Base-by-base conservation (phyloP, 2,113 vertebrate species). In the Mobula birostris region DNA sequence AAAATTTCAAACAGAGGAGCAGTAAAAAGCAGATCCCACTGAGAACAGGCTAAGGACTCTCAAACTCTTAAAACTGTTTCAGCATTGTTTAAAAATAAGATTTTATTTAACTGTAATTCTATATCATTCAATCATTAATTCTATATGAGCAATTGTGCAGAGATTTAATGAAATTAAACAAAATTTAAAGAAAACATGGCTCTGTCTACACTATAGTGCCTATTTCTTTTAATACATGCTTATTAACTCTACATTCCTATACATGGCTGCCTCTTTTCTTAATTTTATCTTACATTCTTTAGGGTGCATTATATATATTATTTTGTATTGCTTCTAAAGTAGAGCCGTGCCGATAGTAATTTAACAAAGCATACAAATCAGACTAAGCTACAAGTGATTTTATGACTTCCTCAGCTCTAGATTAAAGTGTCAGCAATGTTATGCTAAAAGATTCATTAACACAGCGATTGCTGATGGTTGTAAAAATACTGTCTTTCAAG, bases 351-450 rank as follows among this genome's bases (percentile, higher is more conserved):
- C 40, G 48, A 93, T 7, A 9, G 58, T 93, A 72, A 93, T 40
- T 74, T 48, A 70, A 93, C 68, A 74, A 93, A 40, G 40, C 68
- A 72, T 74, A 93, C 90, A 74, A 66, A 90, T 90, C 19, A 90
- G 14, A 63, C 85, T 66, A 68, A 90, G 14, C 61, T 15, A 68
- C n/a, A 66, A 68, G 32, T 90, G n/a, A 90, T 15, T 66, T 90
- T 66, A 90, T 90, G 85, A 90, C n/a, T 32, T 29, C 58, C 29
- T 85, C 27, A 58, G 56, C 48, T 85, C 19, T 58, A 29, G 82
- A 58, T 61, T 85, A 58, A 85, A 85, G 56, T 66, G 82, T 66
- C 32, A 32, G 85, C 7, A 32, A 66, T 32, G 2, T 63, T 88
- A 29, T 36, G n/a, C 77, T 79, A 79, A 79, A 90, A 19, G 58